phyloP scores from a whole-genome alignment of 2,113 vertebrate species.

The Apaloderma vittatum region DNA sequence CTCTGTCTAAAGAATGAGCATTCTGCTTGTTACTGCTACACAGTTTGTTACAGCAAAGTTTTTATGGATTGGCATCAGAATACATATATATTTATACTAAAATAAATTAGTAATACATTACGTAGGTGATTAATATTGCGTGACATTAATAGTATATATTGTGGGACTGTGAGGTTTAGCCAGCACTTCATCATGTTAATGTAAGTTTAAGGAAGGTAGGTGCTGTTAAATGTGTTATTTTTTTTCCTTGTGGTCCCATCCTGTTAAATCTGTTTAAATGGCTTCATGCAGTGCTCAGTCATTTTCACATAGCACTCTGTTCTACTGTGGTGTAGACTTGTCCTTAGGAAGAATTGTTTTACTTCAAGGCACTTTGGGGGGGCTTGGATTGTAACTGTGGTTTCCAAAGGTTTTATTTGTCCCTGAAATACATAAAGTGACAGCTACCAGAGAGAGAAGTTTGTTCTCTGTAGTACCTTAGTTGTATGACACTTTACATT shows the following conservation, averaged over 20 bases:
- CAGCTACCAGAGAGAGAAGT: neutral
- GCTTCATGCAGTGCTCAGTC: neutral
- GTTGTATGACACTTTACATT: neutral
- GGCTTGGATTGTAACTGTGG: neutral
- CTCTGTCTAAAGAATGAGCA: no score
- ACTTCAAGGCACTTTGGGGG: neutral
- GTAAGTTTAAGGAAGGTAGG: neutral
- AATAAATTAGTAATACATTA: no score
- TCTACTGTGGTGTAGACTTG: fast-evolving
- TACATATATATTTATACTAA: no score
- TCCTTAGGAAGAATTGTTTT: neutral
- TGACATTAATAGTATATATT: no score
- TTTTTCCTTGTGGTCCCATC: neutral
- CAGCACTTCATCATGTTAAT: neutral
- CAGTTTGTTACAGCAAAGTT: no score
- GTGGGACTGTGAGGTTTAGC: no score
- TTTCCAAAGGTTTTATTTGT: neutral
- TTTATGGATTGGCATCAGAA: no score
- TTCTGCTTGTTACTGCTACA: no score
- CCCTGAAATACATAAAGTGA: neutral
- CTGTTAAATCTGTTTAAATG: neutral
- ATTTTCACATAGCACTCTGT: neutral
- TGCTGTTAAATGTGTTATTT: neutral
- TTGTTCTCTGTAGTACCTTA: neutral
- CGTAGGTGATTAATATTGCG: no score